A percentile compares a stretch with the other conserved stretches of the same genome.
Evolutionary conservation across 2,888 invertebrate genomes (phyloP).

Genomic region (Drosophila mayaguana): DNA sequence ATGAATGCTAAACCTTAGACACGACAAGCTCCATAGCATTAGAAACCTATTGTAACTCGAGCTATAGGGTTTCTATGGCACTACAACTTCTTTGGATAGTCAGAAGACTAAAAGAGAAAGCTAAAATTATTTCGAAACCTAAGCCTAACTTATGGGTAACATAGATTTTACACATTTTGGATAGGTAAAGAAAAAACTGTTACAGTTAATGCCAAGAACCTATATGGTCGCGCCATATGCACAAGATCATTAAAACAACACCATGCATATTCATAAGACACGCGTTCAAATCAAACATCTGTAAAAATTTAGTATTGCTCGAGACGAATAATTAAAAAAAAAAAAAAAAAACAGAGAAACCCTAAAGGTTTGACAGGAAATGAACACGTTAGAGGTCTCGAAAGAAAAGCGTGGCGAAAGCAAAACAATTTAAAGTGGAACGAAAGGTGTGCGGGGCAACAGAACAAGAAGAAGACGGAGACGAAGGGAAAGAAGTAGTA

Average conservation of each 20-base stretch:
- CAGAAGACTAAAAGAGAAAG: neutral
- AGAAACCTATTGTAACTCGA: slow-evolving; percentile 21
- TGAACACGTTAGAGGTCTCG: slow-evolving; percentile 55
- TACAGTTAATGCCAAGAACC: slow-evolving; percentile 13
- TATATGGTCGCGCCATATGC: slow-evolving; percentile 22
- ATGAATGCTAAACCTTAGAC: slow-evolving; percentile 11
- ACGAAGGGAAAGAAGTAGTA: neutral
- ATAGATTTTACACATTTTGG: neutral
- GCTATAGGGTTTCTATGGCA: neutral
- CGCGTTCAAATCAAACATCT: slow-evolving; percentile 63
- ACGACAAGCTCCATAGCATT: slow-evolving; percentile 10
- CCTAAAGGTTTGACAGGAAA: slow-evolving; percentile 62
- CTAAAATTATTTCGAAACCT: neutral
- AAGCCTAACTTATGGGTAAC: slow-evolving; percentile 8
- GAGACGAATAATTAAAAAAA: slow-evolving; percentile 26
- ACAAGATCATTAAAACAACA: slow-evolving; percentile 18
- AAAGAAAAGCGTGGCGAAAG: slow-evolving; percentile 69
- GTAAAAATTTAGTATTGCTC: slow-evolving; percentile 57
- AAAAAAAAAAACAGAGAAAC: slow-evolving; percentile 24
- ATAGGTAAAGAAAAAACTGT: slow-evolving; percentile 4
- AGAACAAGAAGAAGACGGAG: slow-evolving; percentile 6
- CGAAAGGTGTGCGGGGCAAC: slow-evolving; percentile 61
- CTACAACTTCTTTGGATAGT: neutral
- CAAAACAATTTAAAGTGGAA: slow-evolving; percentile 71
- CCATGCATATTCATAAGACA: slow-evolving; percentile 52